Evolutionary conservation across 2,797 vertebrate species (phyloP), one percentile per base, ranked within the genome.

Genomic region (Poliocrania exsul): DNA sequence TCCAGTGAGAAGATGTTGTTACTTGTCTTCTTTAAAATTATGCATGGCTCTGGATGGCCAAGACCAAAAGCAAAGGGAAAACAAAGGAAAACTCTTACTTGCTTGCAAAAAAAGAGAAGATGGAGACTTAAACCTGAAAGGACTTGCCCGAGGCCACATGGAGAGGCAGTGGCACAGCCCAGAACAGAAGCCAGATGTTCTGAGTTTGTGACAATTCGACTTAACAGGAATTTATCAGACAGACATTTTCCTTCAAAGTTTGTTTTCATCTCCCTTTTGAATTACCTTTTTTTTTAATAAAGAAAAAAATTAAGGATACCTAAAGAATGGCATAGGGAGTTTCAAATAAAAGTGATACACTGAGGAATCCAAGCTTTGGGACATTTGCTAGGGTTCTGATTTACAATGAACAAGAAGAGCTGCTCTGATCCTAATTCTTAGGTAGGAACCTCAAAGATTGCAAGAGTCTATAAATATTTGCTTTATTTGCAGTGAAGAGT

Each of bases 381-480:
- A 70, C 17, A 14, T 81, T 90, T 86, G 40, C 77, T 88, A 46
- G 38, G 16, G 33, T 83, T 94, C 54, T 49, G 73, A 64, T 84
- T 91, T 92, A 78, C 54, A 42, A 31, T 42, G 26, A 90, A 37
- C 19, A 66, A 77, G 73, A 72, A 88, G 60, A 86, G 56, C 49
- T 73, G 37, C 49, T 78, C 67, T 86, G 51, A 71, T 90, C 72
- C 64, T 85, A 40, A 80, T 91, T 93, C 72, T 66, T 84, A 88
- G 56, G 74, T 81, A 88, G 56, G 66, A 92, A 51, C 64, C 79
- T 96, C 87, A 90, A 84, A 92, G 78, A 94, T 86, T 92, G 57
- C 50, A 51, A 64, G 31, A 58, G 69, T 78, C 90, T 96, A 71
- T 96, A 97, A 97, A 96, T 96, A 95, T 95, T 95, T 94, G 86